Percentiles rank a stretch among this genome's conserved stretches.
These are phyloP conservation scores for Procambarus virginalis DNA, from an alignment of 1,140 invertebrate genomes.

Conservation along the genomic window DNA sequence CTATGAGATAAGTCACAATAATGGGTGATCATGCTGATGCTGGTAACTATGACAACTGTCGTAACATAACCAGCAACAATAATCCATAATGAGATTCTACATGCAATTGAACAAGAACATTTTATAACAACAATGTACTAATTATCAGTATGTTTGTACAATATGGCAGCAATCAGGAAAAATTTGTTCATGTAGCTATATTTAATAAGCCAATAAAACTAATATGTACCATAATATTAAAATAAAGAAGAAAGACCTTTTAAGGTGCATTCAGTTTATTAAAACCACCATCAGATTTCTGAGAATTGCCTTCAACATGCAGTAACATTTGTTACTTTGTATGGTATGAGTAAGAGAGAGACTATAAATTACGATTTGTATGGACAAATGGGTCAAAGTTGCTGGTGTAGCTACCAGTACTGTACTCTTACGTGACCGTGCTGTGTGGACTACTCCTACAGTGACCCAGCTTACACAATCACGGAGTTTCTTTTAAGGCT, in stretches of 20 bases:
- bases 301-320: not conserved
- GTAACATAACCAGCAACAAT: constrained; percentile 42
- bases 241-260: too few relatives aligned
- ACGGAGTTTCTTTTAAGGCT: not conserved
- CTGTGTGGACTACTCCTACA: constrained; percentile 38
- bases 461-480: constrained; percentile 29
- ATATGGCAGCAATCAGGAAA: too few relatives aligned
- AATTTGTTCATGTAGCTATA: too few relatives aligned
- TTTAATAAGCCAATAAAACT: too few relatives aligned
- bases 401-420: constrained; percentile 16
- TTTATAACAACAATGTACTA: too few relatives aligned
- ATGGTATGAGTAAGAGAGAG: not conserved
- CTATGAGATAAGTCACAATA: constrained; percentile 9
- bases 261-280: too few relatives aligned
- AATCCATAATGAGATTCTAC: constrained; percentile 20
- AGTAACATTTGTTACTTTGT: not conserved
- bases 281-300: too few relatives aligned
- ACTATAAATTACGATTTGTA: not conserved
- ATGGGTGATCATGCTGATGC: constrained; percentile 22
- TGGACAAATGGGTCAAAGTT: constrained; percentile 21
- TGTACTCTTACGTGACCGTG: not conserved
- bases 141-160: too few relatives aligned
- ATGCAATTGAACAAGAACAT: too few relatives aligned
- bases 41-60: constrained; percentile 37
- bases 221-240: too few relatives aligned